Percentiles rank a stretch among this genome's conserved stretches.
Evolutionary conservation across 1,140 invertebrate genomes (phyloP).

Genomic region (Elymnias hypermnestra): DNA sequence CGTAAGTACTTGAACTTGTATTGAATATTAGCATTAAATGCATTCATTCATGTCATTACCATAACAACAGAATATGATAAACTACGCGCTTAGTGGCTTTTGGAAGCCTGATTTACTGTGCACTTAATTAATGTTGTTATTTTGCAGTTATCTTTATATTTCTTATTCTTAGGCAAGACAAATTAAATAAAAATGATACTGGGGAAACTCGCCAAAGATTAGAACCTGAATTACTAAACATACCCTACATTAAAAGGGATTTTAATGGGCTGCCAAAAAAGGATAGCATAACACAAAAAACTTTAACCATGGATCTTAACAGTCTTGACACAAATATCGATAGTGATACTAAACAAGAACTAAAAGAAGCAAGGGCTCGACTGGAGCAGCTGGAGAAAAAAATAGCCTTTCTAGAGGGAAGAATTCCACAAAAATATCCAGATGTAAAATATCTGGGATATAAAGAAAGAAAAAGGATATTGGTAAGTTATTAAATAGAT

Average conservation of each 20-base stretch:
- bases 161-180: constrained; percentile 49
- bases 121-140: constrained; percentile 15
- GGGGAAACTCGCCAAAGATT: constrained; percentile 34
- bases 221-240: constrained; percentile 36
- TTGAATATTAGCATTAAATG: too few relatives aligned
- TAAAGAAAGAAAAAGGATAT: constrained; percentile 91
- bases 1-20: constrained; percentile 38
- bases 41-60: too few relatives aligned
- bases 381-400: constrained; percentile 84
- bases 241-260: constrained; percentile 38
- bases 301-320: constrained; percentile 36
- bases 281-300: constrained; percentile 31
- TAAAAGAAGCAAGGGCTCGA: constrained; percentile 78
- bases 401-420: constrained; percentile 81
- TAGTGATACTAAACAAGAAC: constrained; percentile 69
- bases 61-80: neutral
- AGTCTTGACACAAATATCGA: constrained; percentile 24
- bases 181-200: constrained; percentile 29
- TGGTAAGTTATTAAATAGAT: constrained; percentile 79
- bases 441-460: constrained; percentile 93
- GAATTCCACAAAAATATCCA: constrained; percentile 90
- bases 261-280: constrained; percentile 47
- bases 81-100: neutral
- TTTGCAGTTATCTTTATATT: constrained; percentile 58
- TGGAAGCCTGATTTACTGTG: neutral